These are phyloP conservation scores for Echinops telfairi DNA, from an alignment of 2,113 vertebrate species.

Conservation along the genomic window DNA sequence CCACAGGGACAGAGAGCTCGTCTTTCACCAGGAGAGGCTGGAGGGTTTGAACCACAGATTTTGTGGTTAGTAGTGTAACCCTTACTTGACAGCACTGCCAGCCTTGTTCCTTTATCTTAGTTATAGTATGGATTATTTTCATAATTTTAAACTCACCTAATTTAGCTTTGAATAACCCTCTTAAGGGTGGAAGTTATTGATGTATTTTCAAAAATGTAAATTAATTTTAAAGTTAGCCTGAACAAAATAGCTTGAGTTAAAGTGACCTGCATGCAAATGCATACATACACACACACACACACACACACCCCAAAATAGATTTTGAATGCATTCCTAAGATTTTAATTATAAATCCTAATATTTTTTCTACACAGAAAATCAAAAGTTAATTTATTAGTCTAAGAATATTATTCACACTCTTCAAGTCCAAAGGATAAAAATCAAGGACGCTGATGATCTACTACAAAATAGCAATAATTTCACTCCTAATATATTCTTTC, in stretches of 20 bases:
- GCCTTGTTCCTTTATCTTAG: background rate
- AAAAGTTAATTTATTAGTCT: slow-evolving; percentile 18
- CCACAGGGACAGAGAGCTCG: too few species aligned
- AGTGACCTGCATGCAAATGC: background rate
- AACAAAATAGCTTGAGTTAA: slow-evolving; percentile 43
- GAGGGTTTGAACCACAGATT: too few species aligned
- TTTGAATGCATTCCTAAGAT: slow-evolving; percentile 2
- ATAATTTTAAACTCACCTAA: slow-evolving; percentile 23
- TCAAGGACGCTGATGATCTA: background rate
- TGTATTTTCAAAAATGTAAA: slow-evolving; percentile 51
- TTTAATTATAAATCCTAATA: background rate
- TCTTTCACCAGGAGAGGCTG: too few species aligned
- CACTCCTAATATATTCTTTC: background rate
- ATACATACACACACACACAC: background rate
- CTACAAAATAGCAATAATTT: slow-evolving; percentile 5
- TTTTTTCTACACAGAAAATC: slow-evolving; percentile 13
- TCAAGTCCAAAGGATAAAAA: background rate
- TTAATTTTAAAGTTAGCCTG: slow-evolving; percentile 25
- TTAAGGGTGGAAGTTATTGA: slow-evolving; percentile 1
- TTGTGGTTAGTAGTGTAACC: too few species aligned
- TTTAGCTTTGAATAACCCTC: background rate
- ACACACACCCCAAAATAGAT: background rate
- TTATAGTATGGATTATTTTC: background rate
- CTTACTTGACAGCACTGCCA: too few species aligned
- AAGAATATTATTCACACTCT: slow-evolving; percentile 13